phyloP scores from a whole-genome alignment of 2,888 invertebrate species.

The Metallyticus violacea region DNA sequence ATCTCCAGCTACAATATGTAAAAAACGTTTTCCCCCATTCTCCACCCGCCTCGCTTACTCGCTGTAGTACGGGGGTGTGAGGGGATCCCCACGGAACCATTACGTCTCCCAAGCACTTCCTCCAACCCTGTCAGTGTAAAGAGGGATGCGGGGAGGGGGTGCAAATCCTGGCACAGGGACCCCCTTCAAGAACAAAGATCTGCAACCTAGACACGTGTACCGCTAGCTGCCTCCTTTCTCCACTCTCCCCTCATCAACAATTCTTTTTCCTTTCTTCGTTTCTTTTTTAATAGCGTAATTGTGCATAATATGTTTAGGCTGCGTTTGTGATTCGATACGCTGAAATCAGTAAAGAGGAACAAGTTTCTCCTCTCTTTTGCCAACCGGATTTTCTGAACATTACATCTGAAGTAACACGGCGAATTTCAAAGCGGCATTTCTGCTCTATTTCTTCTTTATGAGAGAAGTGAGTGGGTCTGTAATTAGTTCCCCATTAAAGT shows the following conservation, averaged over 20 bases:
- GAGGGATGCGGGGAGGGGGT: neutral
- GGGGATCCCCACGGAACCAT: neutral
- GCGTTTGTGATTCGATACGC: neutral
- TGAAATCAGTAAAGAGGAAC: neutral
- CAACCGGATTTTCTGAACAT: neutral
- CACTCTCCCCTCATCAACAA: neutral
- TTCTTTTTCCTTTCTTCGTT: neutral
- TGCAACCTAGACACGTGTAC: neutral
- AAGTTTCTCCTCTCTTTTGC: neutral
- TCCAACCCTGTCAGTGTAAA: neutral
- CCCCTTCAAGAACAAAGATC: neutral
- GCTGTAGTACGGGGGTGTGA: neutral
- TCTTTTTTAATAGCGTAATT: neutral
- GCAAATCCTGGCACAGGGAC: neutral
- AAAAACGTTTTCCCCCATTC: neutral
- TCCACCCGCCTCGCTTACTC: neutral
- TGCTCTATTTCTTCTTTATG: neutral
- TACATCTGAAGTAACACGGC: neutral
- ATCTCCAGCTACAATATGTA: slow-evolving; percentile 11
- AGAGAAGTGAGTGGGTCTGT: neutral
- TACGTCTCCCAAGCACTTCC: slow-evolving; percentile 9
- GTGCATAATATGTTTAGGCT: neutral
- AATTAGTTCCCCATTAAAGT: neutral
- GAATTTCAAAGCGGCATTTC: neutral
- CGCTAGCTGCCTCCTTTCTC: neutral